A percentile compares a stretch with the other conserved stretches of the same genome.
Conservation (phyloP, 2,797 vertebrate species). For the Liparis tanakae region DNA sequence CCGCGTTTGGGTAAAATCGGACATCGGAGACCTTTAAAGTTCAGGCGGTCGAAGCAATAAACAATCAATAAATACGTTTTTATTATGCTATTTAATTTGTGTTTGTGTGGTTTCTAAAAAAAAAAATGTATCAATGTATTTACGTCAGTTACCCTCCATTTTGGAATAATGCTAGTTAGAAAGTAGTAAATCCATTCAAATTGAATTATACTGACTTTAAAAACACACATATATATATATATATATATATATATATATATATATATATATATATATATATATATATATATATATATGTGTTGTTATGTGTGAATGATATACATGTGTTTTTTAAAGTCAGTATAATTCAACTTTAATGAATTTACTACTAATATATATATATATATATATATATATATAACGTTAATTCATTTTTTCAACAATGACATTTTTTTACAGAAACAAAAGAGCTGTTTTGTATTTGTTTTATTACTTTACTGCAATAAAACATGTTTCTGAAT, state of each 20-base stretch:
- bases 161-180: neutral
- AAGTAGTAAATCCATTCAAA: neutral
- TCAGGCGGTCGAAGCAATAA: neutral
- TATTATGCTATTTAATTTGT: neutral
- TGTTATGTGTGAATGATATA: no score
- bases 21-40: neutral
- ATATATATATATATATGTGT: no score
- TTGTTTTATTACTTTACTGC: neutral
- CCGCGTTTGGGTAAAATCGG: constrained; percentile 21
- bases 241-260: no score
- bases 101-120: no score
- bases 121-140: neutral
- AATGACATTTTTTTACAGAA: no score
- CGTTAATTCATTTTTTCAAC: neutral
- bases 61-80: neutral
- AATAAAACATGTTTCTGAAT: neutral
- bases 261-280: no score
- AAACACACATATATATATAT: no score
- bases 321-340: neutral
- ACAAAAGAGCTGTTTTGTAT: neutral
- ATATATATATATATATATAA: no score
- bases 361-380: no score
- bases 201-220: neutral
- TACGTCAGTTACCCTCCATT: rapidly evolving
- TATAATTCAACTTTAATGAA: neutral